These are phyloP conservation scores for Lacanobia wlatinum DNA, from an alignment of 2,888 invertebrate genomes.

Conservation along the genomic window DNA sequence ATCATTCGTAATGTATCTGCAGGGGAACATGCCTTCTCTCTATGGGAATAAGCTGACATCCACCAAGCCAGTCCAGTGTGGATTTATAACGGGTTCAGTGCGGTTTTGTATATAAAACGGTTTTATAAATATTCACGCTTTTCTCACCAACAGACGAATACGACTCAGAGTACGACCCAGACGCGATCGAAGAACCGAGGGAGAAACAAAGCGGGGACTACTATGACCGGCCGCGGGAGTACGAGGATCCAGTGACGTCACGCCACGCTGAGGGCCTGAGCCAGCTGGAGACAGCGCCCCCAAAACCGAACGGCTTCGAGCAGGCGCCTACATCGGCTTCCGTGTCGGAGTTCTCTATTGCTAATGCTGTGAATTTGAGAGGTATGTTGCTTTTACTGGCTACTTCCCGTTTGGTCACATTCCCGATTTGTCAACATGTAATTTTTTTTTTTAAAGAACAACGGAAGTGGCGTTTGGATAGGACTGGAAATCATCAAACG, in stretches of 20 bases:
- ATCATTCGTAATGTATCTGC: no score
- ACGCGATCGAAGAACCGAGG: constrained; percentile 59
- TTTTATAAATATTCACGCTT: neutral
- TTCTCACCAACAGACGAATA: constrained; percentile 72
- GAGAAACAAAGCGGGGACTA: constrained; percentile 74
- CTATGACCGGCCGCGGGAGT: constrained; percentile 77
- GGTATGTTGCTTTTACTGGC: constrained; percentile 70
- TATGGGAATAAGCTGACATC: neutral
- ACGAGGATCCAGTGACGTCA: constrained; percentile 80
- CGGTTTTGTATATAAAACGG: neutral
- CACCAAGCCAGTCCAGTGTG: neutral
- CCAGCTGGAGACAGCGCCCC: constrained; percentile 72
- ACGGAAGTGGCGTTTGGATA: no score
- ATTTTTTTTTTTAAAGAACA: no score
- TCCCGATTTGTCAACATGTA: no score
- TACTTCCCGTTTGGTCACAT: no score
- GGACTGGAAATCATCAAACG: no score
- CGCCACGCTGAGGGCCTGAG: constrained; percentile 73
- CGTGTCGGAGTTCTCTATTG: constrained; percentile 83
- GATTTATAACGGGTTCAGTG: neutral
- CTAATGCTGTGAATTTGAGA: constrained; percentile 87
- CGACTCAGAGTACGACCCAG: constrained; percentile 77
- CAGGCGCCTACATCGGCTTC: constrained; percentile 77
- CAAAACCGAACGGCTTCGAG: constrained; percentile 72
- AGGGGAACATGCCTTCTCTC: neutral